Evolutionary conservation across 2,888 invertebrate genomes (phyloP).

Genomic region (Drosophila eohydei): DNA sequence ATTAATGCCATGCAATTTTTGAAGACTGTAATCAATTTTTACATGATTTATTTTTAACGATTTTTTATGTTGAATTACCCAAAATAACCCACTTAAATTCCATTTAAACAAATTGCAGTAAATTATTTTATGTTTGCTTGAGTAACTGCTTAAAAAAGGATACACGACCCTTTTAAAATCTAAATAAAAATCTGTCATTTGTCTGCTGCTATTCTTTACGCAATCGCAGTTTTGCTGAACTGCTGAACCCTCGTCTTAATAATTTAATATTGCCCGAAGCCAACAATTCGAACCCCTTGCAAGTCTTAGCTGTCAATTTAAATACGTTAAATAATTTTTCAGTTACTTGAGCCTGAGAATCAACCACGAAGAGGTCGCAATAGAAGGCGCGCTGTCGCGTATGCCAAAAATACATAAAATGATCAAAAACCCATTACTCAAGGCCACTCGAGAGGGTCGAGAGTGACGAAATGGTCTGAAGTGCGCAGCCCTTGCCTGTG

Average conservation of each 20-base stretch:
- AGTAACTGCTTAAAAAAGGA: conserved; percentile 5
- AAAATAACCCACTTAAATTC: background rate
- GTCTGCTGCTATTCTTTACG: background rate
- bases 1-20: background rate
- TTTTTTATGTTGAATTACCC: background rate
- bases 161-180: background rate
- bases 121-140: background rate
- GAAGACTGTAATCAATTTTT: background rate
- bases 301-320: conserved; percentile 48
- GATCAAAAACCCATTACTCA: conserved; percentile 73
- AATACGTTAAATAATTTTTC: conserved; percentile 58
- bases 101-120: conserved; percentile 5
- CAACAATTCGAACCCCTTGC: conserved; percentile 17
- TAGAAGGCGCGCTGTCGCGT: conserved; percentile 17
- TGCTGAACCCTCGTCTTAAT: conserved; percentile 31
- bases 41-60: background rate
- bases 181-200: conserved; percentile 6
- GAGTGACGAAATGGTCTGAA: conserved; percentile 22
- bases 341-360: conserved; percentile 36
- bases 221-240: conserved; percentile 4
- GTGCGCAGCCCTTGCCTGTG: conserved; percentile 34
- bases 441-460: conserved; percentile 40
- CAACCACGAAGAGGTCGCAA: conserved; percentile 36
- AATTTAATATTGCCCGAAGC: conserved; percentile 38
- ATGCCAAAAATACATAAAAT: conserved; percentile 58